Base-by-base conservation (phyloP, 1,140 invertebrate species). In the Drosophila funebris region DNA sequence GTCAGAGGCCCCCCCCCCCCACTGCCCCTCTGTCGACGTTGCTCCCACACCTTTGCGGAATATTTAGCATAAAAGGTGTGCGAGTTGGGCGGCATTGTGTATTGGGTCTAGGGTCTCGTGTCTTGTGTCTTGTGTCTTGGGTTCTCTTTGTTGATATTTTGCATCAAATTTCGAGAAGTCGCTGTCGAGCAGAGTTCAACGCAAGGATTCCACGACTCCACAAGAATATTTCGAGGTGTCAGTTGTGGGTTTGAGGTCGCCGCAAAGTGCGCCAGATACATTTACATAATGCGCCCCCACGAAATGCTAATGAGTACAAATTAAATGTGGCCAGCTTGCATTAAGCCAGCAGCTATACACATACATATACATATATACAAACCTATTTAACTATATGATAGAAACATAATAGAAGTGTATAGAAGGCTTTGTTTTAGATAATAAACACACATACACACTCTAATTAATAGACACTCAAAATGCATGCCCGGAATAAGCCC, bases 31-130 rank as follows among this genome's bases (percentile, higher is more conserved):
- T n/a, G n/a, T n/a, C n/a, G n/a, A n/a, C n/a, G n/a, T n/a, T n/a
- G 1, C 13, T 33, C 6, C 29, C 16, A 13, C 31, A 31, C 11
- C 18, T 29, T 16, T n/a, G 7, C 31, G n/a, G 24, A 4, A 57
- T 82, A 87, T 87, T 87, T 87, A 87, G 82, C 82, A 87, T 87
- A 87, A 87, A 87, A 88, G 83, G 82, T 85, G 64, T 53, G 79
- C 76, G 62, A 44, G 57, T 43, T 46, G 69, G 77, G 22, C 53
- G 60, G 43, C 39, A 27, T 27, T 41, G 29, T 56, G 27, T 52
- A 60, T 64, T 27, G 29, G 5, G 39, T 43, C 29, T 53, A 9
- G 29, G 14, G 36, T 41, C 66, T 61, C 41, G 41, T 41, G 39
- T 54, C 37, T 41, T 57, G 16, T 56, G 56, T 39, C 41, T 61